Percentiles rank a stretch among this genome's conserved stretches.
These are phyloP conservation scores for Geothlypis trichas DNA, from an alignment of 2,113 vertebrate genomes.

Conservation along the genomic window DNA sequence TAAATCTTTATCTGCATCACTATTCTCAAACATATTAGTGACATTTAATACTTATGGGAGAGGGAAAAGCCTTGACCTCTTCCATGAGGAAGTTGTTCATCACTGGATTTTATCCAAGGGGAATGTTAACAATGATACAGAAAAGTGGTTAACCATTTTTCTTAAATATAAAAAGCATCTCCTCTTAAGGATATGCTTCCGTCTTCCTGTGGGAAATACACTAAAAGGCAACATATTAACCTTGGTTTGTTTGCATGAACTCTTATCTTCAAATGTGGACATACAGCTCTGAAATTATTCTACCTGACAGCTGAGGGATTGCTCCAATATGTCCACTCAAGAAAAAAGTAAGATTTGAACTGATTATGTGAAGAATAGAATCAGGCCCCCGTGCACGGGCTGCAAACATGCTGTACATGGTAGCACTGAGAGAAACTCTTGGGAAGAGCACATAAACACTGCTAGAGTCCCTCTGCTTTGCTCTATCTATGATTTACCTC, in stretches of 20 bases:
- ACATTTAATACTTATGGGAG: constrained; percentile 65
- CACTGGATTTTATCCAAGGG: constrained; percentile 61
- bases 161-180: constrained; percentile 66
- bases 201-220: constrained; percentile 72
- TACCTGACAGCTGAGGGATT: background rate
- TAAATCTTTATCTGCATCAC: constrained; percentile 37
- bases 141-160: constrained; percentile 58
- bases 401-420: rapidly evolving
- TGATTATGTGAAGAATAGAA: background rate
- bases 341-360: background rate
- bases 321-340: background rate
- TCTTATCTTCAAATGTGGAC: background rate
- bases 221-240: constrained; percentile 26
- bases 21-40: constrained; percentile 26
- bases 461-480: background rate
- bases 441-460: background rate
- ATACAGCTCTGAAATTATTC: background rate
- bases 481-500: background rate
- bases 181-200: constrained; percentile 59
- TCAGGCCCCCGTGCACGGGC: background rate
- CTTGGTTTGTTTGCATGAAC: constrained; percentile 25
- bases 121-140: constrained; percentile 64
- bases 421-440: background rate
- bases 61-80: constrained; percentile 55
- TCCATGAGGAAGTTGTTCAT: constrained; percentile 78